A percentile compares a stretch with the other conserved stretches of the same genome.
Evolutionary conservation across 2,113 vertebrate genomes (phyloP).

Genomic region (Lagopus leucura): DNA sequence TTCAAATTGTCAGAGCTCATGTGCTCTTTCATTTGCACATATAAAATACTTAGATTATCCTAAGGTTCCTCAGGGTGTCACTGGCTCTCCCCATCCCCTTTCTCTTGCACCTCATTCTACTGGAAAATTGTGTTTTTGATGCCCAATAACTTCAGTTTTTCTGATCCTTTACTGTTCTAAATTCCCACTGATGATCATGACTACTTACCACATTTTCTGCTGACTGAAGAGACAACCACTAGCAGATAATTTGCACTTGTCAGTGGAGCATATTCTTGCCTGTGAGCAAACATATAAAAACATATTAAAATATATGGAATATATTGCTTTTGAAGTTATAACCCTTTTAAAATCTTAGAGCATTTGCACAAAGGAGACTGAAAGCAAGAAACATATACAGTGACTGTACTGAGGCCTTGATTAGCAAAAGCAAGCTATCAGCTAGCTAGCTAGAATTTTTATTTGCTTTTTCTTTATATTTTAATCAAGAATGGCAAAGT

Average conservation of each 20-base stretch:
- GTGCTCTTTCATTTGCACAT: background rate
- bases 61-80: accelerated
- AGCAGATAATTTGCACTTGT: background rate
- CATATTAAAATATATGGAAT: background rate
- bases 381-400: background rate
- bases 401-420: background rate
- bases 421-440: background rate
- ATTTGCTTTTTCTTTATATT: background rate
- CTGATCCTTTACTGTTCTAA: background rate
- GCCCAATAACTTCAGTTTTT: background rate
- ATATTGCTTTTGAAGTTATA: background rate
- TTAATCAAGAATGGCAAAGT: background rate
- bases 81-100: background rate
- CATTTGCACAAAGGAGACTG: background rate
- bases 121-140: background rate
- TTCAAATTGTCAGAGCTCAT: background rate
- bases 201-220: background rate
- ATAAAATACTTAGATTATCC: background rate
- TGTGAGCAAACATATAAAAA: background rate
- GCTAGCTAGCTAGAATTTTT: background rate
- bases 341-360: background rate
- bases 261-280: background rate
- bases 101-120: background rate
- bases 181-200: background rate
- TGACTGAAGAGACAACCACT: background rate